phyloP scores from a whole-genome alignment of 2,888 invertebrate species.

The Electrophaes corylata region DNA sequence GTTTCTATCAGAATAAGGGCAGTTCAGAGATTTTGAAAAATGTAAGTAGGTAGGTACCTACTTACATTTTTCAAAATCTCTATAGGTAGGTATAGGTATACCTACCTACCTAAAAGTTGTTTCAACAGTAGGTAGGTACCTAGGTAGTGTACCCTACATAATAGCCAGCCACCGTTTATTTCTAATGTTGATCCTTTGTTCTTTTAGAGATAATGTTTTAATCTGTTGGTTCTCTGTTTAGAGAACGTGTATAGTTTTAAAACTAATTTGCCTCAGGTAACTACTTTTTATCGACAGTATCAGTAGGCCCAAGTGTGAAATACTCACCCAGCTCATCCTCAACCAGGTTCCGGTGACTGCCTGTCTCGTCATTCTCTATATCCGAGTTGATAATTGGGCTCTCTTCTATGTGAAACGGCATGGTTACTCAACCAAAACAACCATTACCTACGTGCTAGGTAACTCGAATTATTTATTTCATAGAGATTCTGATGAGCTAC shows the following conservation, averaged over 20 bases:
- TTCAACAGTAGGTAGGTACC: too few relatives aligned
- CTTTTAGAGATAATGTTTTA: not conserved
- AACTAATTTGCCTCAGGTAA: too few relatives aligned
- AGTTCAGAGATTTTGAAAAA: not conserved
- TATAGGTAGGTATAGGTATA: too few relatives aligned
- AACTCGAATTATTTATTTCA: not conserved
- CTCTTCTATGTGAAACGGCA: slow-evolving; percentile 72
- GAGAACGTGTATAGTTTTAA: not conserved
- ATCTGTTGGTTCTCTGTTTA: not conserved
- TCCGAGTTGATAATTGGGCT: slow-evolving; percentile 75
- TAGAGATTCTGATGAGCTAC: not conserved
- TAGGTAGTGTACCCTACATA: too few relatives aligned
- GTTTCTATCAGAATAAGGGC: not conserved
- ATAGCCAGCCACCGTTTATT: not conserved
- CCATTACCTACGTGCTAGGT: slow-evolving; percentile 38
- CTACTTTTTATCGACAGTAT: too few relatives aligned
- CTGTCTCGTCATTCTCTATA: slow-evolving; percentile 73
- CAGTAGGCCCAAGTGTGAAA: not conserved
- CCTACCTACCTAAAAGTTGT: too few relatives aligned
- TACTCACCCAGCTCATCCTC: slow-evolving; percentile 62
- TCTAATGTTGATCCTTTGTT: not conserved
- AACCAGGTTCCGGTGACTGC: slow-evolving; percentile 67
- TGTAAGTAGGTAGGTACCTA: not conserved
- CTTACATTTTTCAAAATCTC: too few relatives aligned
- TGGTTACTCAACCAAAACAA: slow-evolving; percentile 53